Percentiles rank a stretch among this genome's conserved stretches.
Conservation (phyloP, 2,113 vertebrate species). For the Zosterops borbonicus region DNA sequence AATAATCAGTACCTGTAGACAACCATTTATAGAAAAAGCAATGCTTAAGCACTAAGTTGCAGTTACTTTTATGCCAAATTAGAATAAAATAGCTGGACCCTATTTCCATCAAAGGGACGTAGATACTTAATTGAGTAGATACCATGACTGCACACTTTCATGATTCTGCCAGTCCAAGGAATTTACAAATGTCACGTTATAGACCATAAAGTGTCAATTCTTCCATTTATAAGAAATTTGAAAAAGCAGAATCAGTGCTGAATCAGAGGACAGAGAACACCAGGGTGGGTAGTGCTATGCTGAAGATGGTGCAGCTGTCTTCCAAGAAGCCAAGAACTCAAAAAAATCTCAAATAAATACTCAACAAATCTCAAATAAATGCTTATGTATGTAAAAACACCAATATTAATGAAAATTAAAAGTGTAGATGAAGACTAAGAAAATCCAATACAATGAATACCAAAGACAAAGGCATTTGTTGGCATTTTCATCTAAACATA, state of each 20-base stretch:
- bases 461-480: background rate
- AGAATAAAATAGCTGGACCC: background rate
- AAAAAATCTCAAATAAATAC: background rate
- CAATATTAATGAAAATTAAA: background rate
- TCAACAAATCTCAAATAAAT: background rate
- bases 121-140: background rate
- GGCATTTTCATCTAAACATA: background rate
- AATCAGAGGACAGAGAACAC: background rate
- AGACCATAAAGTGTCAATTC: background rate
- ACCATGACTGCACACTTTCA: fast-evolving
- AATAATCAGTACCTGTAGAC: background rate
- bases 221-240: background rate
- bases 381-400: background rate
- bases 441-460: background rate
- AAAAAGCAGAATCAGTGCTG: background rate
- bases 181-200: background rate
- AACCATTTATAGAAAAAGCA: background rate
- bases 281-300: background rate
- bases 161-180: background rate
- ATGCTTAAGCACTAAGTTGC: fast-evolving
- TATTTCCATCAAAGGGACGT: background rate
- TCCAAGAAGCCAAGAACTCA: background rate
- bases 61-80: background rate
- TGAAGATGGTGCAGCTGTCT: background rate
- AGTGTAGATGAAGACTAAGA: background rate